Base-by-base conservation (phyloP, 2,888 invertebrate genomes). In the Serripes groenlandicus region DNA sequence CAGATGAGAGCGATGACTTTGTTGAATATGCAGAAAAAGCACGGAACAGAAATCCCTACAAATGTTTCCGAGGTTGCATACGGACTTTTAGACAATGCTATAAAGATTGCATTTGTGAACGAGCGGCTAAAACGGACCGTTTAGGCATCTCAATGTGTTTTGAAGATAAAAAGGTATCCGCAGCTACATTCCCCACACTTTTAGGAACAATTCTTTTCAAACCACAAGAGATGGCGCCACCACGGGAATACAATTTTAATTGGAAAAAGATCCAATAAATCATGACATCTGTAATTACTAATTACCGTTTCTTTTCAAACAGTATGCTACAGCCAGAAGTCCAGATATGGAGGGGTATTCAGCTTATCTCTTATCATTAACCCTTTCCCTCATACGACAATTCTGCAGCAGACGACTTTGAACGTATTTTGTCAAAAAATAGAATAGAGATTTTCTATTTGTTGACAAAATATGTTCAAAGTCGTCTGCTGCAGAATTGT, bases 71-170 rank as follows among this genome's bases (percentile, higher is more conserved):
- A 21, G 18, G 0, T 18, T 70, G 70, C 54, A 26, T 30, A 32
- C 52, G 34, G n/a, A 54, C 23, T 2, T 70, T 70, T 21, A 15
- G 54, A 49, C 15, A 18, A 3, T 70, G 70, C 54, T 54, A 70
- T 28, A 70, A 54, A 54, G 34, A 70, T 15, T 70, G 70, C n/a
- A 54, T 70, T 4, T 70, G 70, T 70, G 49, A 49, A 2, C 54
- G 70, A 7, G 34, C 42, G 7, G 66, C 66, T 18, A 18, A 37
- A 37, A 66, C 37, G 26, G 66, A 66, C 42, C 37, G 42, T 4
- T 23, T 66, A 3, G 11, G 66, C 23, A 7, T 18, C 0, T 26
- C 37, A 23, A 42, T 37, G 42, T 66, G 66, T 26, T 42, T 26
- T 42, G 42, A 30, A 42, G 42, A 23, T 0, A n/a, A n/a, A n/a